Conservation (phyloP, 1,140 invertebrate species). For the Macrostomum lignano region DNA sequence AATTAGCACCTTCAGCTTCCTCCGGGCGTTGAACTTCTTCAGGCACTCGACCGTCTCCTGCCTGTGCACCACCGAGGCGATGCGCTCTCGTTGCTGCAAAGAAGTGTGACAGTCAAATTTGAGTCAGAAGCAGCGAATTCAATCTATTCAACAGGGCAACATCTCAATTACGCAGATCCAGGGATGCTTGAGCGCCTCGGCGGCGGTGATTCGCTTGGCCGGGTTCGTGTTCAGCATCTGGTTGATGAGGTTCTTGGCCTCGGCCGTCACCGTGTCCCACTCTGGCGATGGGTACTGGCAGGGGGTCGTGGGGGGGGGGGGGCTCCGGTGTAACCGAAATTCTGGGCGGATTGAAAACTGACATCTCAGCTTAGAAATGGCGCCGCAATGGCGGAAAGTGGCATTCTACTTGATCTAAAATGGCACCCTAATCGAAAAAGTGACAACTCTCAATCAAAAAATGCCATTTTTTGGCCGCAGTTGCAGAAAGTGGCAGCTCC, state of each 20-base stretch:
- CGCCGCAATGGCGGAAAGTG: too few relatives aligned
- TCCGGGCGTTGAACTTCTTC: slow-evolving; percentile 98
- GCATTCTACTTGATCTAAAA: too few relatives aligned
- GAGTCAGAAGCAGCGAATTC: background rate
- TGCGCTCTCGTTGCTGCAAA: slow-evolving; percentile 76
- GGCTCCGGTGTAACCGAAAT: too few relatives aligned
- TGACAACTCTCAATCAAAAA: too few relatives aligned
- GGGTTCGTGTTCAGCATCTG: slow-evolving; percentile 97
- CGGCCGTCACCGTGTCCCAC: slow-evolving; percentile 97
- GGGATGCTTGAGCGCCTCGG: slow-evolving; percentile 87
- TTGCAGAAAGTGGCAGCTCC: too few relatives aligned
- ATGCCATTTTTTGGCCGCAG: too few relatives aligned
- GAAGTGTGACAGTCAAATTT: slow-evolving; percentile 7
- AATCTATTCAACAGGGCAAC: background rate
- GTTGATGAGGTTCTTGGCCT: slow-evolving; percentile 97
- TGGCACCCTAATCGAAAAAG: too few relatives aligned
- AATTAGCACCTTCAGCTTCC: slow-evolving; percentile 62
- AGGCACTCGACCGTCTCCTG: slow-evolving; percentile 99
- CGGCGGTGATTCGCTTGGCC: slow-evolving; percentile 78
- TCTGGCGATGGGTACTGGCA: slow-evolving; percentile 85
- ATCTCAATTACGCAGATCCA: slow-evolving; percentile 69
- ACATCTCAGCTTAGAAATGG: too few relatives aligned
- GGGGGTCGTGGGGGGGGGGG: too few relatives aligned
- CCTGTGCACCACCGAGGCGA: slow-evolving; percentile 85
- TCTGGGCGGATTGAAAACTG: too few relatives aligned